Evolutionary conservation across 2,888 invertebrate genomes (phyloP).

Genomic region (Acanthococcus lagerstroemiae): DNA sequence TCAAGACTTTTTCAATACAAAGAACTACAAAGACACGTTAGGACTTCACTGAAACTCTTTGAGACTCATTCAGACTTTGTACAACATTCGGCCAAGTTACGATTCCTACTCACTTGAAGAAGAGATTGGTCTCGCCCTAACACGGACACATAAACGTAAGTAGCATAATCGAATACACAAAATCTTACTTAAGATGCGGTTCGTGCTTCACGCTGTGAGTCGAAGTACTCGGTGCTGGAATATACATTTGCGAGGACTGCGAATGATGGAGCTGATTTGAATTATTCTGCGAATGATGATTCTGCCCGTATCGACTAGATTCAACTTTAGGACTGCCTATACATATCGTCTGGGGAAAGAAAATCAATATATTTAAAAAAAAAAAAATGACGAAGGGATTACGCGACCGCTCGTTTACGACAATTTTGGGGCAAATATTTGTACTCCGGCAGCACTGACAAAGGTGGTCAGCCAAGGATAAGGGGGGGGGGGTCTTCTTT

Average conservation of each 20-base stretch:
- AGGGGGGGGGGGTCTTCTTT: too few relatives aligned
- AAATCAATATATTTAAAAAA: background rate
- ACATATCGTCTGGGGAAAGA: constrained; percentile 13
- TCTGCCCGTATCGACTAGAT: constrained; percentile 17
- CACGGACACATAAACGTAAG: too few relatives aligned
- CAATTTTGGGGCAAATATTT: too few relatives aligned
- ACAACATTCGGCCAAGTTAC: background rate
- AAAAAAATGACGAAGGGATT: background rate
- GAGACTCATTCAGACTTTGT: background rate
- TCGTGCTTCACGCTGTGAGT: constrained; percentile 46
- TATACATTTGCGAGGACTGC: constrained; percentile 16
- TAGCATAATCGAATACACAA: too few relatives aligned
- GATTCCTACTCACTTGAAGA: background rate
- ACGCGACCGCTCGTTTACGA: background rate
- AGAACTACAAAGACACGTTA: too few relatives aligned
- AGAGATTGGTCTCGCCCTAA: too few relatives aligned
- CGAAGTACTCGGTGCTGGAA: constrained; percentile 13
- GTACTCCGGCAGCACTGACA: too few relatives aligned
- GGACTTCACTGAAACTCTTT: background rate
- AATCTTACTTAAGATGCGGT: constrained; percentile 45
- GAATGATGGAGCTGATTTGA: constrained; percentile 21
- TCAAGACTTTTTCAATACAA: too few relatives aligned
- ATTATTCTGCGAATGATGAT: constrained; percentile 14
- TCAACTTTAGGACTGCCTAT: constrained; percentile 28
- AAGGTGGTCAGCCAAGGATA: too few relatives aligned